Percentiles rank a stretch among this genome's conserved stretches.
phyloP scores from a whole-genome alignment of 2,797 vertebrate species.

The Leuciscus waleckii region DNA sequence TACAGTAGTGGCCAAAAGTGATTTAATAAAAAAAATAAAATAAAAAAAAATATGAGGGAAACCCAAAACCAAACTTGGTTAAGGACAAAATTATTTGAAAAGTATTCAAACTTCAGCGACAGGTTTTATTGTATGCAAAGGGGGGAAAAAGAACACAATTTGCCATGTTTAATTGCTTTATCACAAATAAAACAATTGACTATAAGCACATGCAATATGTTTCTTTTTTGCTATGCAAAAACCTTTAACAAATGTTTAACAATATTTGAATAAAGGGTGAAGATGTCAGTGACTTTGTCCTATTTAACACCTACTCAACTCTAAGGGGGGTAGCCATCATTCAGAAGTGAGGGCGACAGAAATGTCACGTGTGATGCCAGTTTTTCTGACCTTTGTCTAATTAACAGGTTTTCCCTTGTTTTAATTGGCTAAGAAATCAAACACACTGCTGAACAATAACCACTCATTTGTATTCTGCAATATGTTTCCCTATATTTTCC shows the following conservation, averaged over 20 bases:
- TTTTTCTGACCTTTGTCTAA: not conserved
- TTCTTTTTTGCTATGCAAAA: too few species aligned
- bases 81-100: not conserved
- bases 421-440: not conserved
- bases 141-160: not conserved
- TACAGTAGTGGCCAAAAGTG: not conserved
- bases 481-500: too few species aligned
- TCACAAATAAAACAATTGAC: not conserved
- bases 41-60: not conserved
- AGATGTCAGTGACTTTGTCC: not conserved
- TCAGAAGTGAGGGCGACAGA: not conserved
- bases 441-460: not conserved
- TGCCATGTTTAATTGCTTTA: not conserved
- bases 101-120: not conserved
- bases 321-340: not conserved
- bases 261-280: not conserved
- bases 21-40: not conserved
- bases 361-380: not conserved
- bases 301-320: not conserved
- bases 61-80: not conserved
- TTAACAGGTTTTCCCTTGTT: too few species aligned
- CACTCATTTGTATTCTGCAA: not conserved
- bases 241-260: not conserved
- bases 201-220: not conserved
- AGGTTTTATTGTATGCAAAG: not conserved